A percentile compares a stretch with the other conserved stretches of the same genome.
phyloP scores from a whole-genome alignment of 2,888 invertebrate species.

The Thecophora atra region DNA sequence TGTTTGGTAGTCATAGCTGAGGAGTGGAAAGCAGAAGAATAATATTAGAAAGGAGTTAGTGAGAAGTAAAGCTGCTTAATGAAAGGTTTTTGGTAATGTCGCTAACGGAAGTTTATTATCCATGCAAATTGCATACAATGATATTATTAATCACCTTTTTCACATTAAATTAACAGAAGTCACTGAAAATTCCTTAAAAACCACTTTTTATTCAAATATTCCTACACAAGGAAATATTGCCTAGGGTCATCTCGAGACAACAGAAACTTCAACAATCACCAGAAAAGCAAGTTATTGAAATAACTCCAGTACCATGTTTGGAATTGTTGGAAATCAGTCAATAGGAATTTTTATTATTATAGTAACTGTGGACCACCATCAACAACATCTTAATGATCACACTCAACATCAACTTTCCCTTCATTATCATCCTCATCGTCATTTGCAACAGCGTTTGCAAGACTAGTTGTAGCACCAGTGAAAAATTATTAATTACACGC shows the following conservation, averaged over 20 bases:
- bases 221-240: too few species aligned
- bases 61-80: background rate
- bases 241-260: too few species aligned
- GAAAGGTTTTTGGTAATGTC: background rate
- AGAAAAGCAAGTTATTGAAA: too few species aligned
- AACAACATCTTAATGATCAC: background rate
- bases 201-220: too few species aligned
- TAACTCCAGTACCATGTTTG: background rate
- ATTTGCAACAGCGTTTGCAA: background rate
- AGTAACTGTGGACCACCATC: background rate
- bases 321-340: background rate
- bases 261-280: too few species aligned
- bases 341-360: background rate
- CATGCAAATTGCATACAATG: too few species aligned
- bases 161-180: too few species aligned
- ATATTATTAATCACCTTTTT: too few species aligned
- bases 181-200: too few species aligned
- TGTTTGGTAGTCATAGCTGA: background rate
- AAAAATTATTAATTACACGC: conserved; percentile 64
- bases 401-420: background rate
- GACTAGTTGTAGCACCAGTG: conserved; percentile 42
- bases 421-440: conserved; percentile 11
- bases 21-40: background rate
- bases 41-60: background rate
- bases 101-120: too few species aligned